Conservation (phyloP, 2,113 vertebrate species). For the Collichthys lucidus region DNA sequence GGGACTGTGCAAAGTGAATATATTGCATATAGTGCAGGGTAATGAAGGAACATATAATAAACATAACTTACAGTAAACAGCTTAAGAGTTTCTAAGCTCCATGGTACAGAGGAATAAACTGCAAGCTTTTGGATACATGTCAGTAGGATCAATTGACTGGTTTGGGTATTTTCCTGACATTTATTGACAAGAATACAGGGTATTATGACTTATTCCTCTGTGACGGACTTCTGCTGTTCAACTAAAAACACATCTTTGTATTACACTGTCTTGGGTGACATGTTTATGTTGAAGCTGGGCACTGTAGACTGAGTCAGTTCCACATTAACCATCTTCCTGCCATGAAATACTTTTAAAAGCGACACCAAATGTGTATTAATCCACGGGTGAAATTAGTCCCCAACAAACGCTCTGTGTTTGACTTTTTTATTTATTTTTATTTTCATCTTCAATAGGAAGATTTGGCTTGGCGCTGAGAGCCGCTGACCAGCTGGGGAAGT, state of each 20-base stretch:
- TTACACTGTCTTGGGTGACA: background rate
- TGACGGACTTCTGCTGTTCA: background rate
- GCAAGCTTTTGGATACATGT: background rate
- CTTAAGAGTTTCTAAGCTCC: too few relatives aligned
- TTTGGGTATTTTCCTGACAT: background rate
- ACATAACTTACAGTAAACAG: too few relatives aligned
- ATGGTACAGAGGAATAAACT: background rate
- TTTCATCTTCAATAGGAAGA: background rate
- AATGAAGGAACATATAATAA: background rate
- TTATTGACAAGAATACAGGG: too few relatives aligned
- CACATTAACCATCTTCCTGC: background rate
- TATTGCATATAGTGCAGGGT: too few relatives aligned
- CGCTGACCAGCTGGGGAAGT: background rate
- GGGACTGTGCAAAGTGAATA: background rate
- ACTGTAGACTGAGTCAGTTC: background rate
- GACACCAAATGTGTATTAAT: conserved; percentile 7
- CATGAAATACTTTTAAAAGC: background rate
- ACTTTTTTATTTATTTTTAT: background rate
- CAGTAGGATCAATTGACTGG: background rate
- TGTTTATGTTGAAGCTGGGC: background rate
- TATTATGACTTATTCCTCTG: background rate
- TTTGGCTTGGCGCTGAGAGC: background rate
- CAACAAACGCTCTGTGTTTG: background rate
- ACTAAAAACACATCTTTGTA: background rate
- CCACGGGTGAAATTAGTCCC: background rate